Conservation (phyloP, 2,888 invertebrate species). For the Fragum sueziense region DNA sequence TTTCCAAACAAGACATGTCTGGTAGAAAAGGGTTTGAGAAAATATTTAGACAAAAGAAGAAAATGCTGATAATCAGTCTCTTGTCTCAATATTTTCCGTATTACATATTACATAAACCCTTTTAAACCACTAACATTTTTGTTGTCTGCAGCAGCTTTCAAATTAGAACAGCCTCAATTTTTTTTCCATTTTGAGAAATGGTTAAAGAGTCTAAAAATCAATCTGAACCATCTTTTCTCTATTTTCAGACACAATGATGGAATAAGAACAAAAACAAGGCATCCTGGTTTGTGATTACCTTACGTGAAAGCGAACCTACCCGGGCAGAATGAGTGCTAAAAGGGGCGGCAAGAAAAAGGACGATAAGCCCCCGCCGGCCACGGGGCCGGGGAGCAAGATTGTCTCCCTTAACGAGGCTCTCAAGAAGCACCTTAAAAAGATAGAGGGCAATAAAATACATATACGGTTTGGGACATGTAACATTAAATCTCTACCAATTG, state of each 20-base stretch:
- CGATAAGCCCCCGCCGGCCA: constrained; percentile 81
- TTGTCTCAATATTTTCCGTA: no score
- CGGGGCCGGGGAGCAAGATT: constrained; percentile 81
- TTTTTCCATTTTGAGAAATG: no score
- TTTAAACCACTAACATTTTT: no score
- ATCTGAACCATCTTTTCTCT: not conserved
- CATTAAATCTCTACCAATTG: constrained; percentile 77
- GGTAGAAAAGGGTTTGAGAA: no score
- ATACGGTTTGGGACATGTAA: constrained; percentile 74
- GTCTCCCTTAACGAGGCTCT: constrained; percentile 77
- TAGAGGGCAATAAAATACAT: constrained; percentile 71
- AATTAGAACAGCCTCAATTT: no score
- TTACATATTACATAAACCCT: no score
- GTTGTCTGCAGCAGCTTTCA: no score
- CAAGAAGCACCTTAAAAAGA: constrained; percentile 72
- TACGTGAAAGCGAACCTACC: not conserved
- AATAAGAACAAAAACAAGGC: not conserved
- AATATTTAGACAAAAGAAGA: no score
- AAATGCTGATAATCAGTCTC: no score
- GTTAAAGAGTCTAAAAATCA: no score
- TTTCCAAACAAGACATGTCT: no score
- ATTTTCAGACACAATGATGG: constrained; percentile 9
- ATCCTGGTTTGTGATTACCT: not conserved
- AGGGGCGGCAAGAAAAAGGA: constrained; percentile 76
- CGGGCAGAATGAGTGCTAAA: constrained; percentile 63